Percentiles rank a stretch among this genome's conserved stretches.
Evolutionary conservation across 2,888 invertebrate species (phyloP).

Genomic region (Deilephila elpenor): DNA sequence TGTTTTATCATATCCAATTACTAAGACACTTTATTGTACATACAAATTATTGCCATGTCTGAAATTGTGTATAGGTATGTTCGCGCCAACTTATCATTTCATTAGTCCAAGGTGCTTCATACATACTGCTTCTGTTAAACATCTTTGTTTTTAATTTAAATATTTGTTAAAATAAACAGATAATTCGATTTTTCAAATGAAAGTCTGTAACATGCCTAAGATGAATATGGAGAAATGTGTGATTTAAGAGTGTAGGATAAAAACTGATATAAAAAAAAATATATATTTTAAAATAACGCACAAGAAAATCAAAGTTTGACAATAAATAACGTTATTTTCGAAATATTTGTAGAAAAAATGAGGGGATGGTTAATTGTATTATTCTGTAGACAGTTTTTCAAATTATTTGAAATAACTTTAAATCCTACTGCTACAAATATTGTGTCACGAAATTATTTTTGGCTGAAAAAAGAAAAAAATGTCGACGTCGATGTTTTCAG

Average conservation of each 20-base stretch:
- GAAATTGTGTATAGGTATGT: not conserved
- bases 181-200: slow-evolving; percentile 3
- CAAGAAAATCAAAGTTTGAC: not conserved
- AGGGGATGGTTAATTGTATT: no score
- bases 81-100: not conserved
- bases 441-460: no score
- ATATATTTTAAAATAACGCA: not conserved
- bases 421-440: no score
- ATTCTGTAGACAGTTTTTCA: no score
- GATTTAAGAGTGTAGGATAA: not conserved
- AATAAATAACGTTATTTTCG: not conserved
- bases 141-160: not conserved
- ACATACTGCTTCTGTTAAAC: not conserved
- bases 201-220: slow-evolving; percentile 2
- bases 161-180: slow-evolving; percentile 3
- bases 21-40: not conserved
- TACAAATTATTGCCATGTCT: not conserved
- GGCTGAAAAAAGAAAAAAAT: no score
- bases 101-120: not conserved
- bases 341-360: no score
- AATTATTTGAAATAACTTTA: no score
- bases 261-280: not conserved
- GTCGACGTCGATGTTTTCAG: not conserved
- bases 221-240: not conserved
- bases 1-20: no score